phyloP scores from a whole-genome alignment of 2,113 vertebrate species.

The Aphelocoma coerulescens region DNA sequence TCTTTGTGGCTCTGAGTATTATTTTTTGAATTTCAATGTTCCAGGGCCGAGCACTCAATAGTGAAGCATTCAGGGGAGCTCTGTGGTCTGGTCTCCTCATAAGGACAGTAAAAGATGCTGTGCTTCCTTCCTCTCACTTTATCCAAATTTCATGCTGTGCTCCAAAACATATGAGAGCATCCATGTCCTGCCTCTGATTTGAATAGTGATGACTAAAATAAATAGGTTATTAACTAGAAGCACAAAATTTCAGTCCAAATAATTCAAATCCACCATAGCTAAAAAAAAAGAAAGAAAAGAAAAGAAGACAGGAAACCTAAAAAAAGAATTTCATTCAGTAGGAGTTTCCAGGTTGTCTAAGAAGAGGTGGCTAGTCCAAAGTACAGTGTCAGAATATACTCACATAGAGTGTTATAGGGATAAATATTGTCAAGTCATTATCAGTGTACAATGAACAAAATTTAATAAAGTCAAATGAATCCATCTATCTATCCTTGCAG shows the following conservation, averaged over 20 bases:
- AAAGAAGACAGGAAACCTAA: background rate
- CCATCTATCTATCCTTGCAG: background rate
- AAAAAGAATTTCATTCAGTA: background rate
- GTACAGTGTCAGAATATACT: background rate
- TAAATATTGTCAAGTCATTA: background rate
- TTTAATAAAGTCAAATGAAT: slow-evolving; percentile 12
- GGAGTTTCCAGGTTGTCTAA: background rate
- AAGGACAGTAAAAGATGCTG: background rate
- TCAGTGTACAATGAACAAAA: background rate
- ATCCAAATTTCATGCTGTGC: background rate
- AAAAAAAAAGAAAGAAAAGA: background rate
- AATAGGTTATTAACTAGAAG: background rate
- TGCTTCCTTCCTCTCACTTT: background rate
- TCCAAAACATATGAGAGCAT: background rate
- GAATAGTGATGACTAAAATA: background rate
- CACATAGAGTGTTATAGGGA: background rate
- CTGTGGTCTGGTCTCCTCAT: background rate
- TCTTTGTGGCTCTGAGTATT: background rate
- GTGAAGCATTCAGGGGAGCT: background rate
- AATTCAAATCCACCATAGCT: background rate
- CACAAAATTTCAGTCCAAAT: background rate
- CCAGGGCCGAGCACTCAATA: background rate
- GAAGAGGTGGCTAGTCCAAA: background rate
- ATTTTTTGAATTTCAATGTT: background rate
- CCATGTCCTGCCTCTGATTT: background rate